Base-by-base conservation (phyloP, 2,113 vertebrate species). In the Haemorhous mexicanus region DNA sequence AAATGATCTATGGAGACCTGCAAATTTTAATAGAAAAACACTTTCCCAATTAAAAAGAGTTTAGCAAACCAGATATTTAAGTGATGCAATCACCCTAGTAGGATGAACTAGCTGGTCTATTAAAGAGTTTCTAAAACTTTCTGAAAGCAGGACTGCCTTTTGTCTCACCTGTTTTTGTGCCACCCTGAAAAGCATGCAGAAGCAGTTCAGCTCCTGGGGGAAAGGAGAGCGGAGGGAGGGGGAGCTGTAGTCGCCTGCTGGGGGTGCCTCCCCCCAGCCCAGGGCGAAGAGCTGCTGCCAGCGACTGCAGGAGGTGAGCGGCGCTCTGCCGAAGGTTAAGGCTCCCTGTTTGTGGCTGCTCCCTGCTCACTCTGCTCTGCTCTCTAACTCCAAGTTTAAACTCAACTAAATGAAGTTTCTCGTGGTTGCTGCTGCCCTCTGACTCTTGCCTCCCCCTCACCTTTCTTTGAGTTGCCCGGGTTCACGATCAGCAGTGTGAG, bases 1-100 rank as follows among this genome's bases (percentile, higher is more conserved):
- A 74, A 87, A 83, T 27, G 73, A 68, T 95, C 91, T 93, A 79
- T 1, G 27, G 95, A 94, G 90, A 89, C 86, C 78, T 93, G 92
- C 89, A 94, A 84, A 56, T 78, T 92, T 88, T 88, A 92, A 61
- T 56, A 90, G 70, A 67, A 85, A 90, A 92, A 74, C 63, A 67
- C 77, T 94, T 81, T 76, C 75, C 74, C 84, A 79, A 83, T 96
- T 94, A 92, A 89, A 92, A 92, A 95, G 44, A 53, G 16, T 46
- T 87, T 59, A 59, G 85, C 47, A 85, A 90, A 72, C 77, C 56
- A 69, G 23, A 62, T 70, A 76, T 88, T 85, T 72, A 61, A 84
- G 84, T 80, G 77, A 87, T 86, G 75, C 28, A 64, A 7, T 90
- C 80, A 76, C 69, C 27, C 30, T 58, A n/a, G 41, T 55, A 68